Conservation (phyloP, 2,797 vertebrate genomes). For the Helostoma temminkii region DNA sequence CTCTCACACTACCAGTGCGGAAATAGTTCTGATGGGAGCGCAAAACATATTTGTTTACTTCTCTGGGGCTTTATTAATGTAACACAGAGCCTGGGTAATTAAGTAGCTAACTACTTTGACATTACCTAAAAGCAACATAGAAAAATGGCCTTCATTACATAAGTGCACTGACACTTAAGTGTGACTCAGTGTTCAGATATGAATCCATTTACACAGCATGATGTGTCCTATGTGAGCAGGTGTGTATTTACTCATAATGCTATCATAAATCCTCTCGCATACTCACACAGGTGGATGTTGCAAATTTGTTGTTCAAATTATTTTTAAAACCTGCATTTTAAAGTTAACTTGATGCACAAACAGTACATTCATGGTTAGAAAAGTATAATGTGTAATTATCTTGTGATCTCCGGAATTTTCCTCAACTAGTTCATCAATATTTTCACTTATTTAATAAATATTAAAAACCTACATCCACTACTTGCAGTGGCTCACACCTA, state of each 20-base stretch:
- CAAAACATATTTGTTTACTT: constrained; percentile 83
- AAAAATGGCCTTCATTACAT: constrained; percentile 35
- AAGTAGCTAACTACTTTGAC: constrained; percentile 68
- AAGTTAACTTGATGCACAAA: no score
- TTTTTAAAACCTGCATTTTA: not conserved
- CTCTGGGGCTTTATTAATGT: constrained; percentile 70
- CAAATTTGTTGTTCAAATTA: not conserved
- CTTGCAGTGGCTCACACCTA: not conserved
- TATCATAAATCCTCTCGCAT: not conserved
- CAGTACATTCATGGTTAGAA: no score
- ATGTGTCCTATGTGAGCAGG: constrained; percentile 7
- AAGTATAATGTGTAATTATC: not conserved
- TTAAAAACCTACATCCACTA: not conserved
- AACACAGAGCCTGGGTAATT: constrained; percentile 67
- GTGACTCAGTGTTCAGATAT: constrained; percentile 12
- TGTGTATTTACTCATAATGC: not conserved
- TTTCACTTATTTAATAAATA: not conserved
- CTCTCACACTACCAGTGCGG: constrained; percentile 74
- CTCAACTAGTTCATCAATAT: no score
- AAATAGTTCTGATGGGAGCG: constrained; percentile 83
- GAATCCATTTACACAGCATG: constrained; percentile 4
- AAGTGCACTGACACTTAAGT: constrained; percentile 18
- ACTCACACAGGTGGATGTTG: not conserved
- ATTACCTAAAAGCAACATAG: constrained; percentile 53
- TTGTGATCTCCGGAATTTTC: no score